Percentiles rank a stretch among this genome's conserved stretches.
phyloP scores from a whole-genome alignment of 2,113 vertebrate genomes.

The Clinocottus analis region DNA sequence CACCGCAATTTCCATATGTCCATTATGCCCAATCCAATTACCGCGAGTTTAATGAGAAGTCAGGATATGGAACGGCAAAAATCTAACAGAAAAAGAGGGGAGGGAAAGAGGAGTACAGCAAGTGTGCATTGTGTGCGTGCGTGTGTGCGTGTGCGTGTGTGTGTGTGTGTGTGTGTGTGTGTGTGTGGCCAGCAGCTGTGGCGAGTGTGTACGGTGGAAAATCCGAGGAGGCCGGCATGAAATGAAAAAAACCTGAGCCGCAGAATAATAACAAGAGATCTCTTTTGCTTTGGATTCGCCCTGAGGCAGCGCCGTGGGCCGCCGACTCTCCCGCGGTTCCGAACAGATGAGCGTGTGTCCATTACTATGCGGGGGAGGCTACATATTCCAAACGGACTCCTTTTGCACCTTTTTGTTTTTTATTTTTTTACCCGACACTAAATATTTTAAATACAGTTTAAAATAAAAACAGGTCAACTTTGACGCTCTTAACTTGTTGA shows the following conservation, averaged over 20 bases:
- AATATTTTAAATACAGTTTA: slow-evolving; percentile 57
- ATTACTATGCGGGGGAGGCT: slow-evolving; percentile 49
- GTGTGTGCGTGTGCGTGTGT: slow-evolving; percentile 34
- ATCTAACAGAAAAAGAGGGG: slow-evolving; percentile 46
- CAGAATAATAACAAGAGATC: slow-evolving; percentile 68
- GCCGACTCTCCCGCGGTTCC: slow-evolving; percentile 66
- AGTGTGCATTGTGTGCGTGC: slow-evolving; percentile 20
- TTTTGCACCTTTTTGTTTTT: slow-evolving; percentile 41
- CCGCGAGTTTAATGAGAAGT: slow-evolving; percentile 79
- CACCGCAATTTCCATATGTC: slow-evolving; percentile 86
- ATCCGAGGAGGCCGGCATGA: slow-evolving; percentile 50
- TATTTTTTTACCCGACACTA: slow-evolving; percentile 38
- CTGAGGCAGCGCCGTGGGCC: slow-evolving; percentile 73
- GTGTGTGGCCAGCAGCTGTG: slow-evolving; percentile 59
- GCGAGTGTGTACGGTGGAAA: slow-evolving; percentile 19
- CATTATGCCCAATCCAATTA: slow-evolving; percentile 82
- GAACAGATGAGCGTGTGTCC: slow-evolving; percentile 75
- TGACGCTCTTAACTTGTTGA: slow-evolving; percentile 49
- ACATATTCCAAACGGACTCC: slow-evolving; percentile 59
- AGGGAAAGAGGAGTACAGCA: neutral
- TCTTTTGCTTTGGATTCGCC: slow-evolving; percentile 67
- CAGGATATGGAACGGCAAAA: slow-evolving; percentile 72
- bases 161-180: slow-evolving; percentile 25
- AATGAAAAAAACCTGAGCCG: slow-evolving; percentile 22
- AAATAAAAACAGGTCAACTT: neutral